Evolutionary conservation across 2,888 invertebrate genomes (phyloP), one percentile per base, ranked within the genome.

Genomic region (Abscondita cerata): DNA sequence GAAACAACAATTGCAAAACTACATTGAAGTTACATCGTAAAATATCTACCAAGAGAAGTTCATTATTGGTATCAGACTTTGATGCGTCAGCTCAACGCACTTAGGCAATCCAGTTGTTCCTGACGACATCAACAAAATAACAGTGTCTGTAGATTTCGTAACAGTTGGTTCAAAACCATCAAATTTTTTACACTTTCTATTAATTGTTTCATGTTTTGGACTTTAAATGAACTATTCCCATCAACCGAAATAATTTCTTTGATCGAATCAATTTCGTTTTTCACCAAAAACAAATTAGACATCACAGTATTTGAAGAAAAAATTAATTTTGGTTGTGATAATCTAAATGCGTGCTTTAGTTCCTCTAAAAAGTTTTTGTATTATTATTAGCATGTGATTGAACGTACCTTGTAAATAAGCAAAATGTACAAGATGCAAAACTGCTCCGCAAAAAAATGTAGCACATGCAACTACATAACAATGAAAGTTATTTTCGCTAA

Each of bases 391-490:
- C n/a, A n/a, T n/a, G n/a, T n/a, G n/a, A n/a, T n/a, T n/a, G n/a
- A n/a, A n/a, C n/a, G n/a, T 56, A 48, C 48, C 34, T 12, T 1
- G 12, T 16, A n/a, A 31, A n/a, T 19, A 53, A 5, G 16, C 25
- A 38, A 38, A 19, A 59, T 76, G 76, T 4, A 77, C 25, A 5
- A 73, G 70, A 9, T 73, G 71, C 13, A 73, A 36, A n/a, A 64
- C 64, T 5, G 72, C 69, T 8, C 76, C 76, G 5, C 71, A 54
- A 52, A 66, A 75, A 1, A 73, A 53, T 6, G 70, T 66, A 4
- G 76, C 72, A 12, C 75, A 31, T 2, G 72, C 63, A 3, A 75
- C 73, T 13, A 71, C 65, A 53, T 69, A 74, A 52, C 70, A 76
- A 19, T 73, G 52, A 1, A 75, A 19, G 57, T 62, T 68, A 52